Percentiles rank a stretch among this genome's conserved stretches.
phyloP scores from a whole-genome alignment of 2,113 vertebrate species.

The Nettapus auritus region DNA sequence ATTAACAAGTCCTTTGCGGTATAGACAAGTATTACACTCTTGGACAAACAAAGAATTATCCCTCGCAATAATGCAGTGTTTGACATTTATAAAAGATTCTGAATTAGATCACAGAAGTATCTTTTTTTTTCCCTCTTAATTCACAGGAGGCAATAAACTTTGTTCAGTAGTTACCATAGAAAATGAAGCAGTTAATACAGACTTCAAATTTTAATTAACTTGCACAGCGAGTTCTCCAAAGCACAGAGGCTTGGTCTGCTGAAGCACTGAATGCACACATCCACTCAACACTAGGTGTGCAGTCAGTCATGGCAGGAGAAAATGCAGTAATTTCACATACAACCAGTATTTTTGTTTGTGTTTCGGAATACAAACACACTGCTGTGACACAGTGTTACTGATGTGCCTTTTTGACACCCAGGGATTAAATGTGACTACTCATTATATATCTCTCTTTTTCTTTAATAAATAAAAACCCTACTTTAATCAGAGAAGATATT shows the following conservation, averaged over 20 bases:
- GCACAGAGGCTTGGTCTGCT: background rate
- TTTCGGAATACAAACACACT: background rate
- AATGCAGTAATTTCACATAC: background rate
- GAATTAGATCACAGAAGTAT: background rate
- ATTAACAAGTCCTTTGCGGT: background rate
- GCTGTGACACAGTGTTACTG: background rate
- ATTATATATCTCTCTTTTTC: background rate
- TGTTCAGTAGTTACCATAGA: background rate
- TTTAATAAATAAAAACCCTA: background rate
- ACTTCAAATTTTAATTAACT: background rate
- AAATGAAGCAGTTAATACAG: background rate
- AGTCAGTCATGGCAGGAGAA: background rate
- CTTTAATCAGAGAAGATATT: background rate
- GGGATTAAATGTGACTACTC: background rate
- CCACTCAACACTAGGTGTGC: background rate
- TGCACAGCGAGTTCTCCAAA: background rate
- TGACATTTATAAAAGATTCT: background rate
- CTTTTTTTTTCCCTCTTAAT: background rate
- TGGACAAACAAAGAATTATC: background rate
- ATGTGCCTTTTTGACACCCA: background rate
- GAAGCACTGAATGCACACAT: background rate
- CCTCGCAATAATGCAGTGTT: background rate
- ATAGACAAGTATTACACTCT: background rate
- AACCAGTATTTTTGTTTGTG: background rate
- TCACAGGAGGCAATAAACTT: background rate